Evolutionary conservation across 2,888 invertebrate genomes (phyloP).

Genomic region (Callosobruchus maculatus): DNA sequence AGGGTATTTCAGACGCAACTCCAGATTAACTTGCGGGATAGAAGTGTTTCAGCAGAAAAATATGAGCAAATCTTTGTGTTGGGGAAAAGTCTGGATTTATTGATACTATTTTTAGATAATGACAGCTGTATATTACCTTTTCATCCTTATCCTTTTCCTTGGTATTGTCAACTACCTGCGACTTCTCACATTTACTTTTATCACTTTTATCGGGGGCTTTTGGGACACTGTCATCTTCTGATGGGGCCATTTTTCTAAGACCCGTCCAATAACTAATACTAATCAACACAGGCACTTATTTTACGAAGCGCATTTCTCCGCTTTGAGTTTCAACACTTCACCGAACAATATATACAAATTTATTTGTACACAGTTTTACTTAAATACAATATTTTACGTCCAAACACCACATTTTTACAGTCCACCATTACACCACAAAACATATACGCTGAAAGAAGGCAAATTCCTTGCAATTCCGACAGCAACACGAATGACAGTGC

Average conservation of each 20-base stretch:
- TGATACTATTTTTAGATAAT: slow-evolving; percentile 1
- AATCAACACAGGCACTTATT: slow-evolving; percentile 19
- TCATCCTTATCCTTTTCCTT: slow-evolving; percentile 34
- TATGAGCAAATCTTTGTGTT: neutral
- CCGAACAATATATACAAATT: slow-evolving; percentile 9
- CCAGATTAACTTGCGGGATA: neutral
- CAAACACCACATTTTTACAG: slow-evolving; percentile 42
- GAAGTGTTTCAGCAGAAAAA: neutral
- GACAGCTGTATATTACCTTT: slow-evolving; percentile 22
- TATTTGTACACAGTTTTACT: slow-evolving; percentile 11
- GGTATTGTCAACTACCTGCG: slow-evolving; percentile 48
- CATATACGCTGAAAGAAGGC: too few relatives aligned
- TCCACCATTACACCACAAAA: slow-evolving; percentile 46
- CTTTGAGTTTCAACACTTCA: slow-evolving; percentile 13
- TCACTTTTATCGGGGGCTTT: slow-evolving; percentile 69
- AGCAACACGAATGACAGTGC: too few relatives aligned
- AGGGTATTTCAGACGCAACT: neutral
- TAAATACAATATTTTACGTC: slow-evolving; percentile 29
- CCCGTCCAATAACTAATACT: slow-evolving; percentile 21
- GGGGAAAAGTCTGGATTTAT: neutral
- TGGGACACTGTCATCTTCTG: slow-evolving; percentile 71
- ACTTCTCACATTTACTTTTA: slow-evolving; percentile 53
- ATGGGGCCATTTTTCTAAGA: slow-evolving; percentile 64
- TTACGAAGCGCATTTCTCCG: slow-evolving; percentile 17
- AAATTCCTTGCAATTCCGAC: too few relatives aligned